Evolutionary conservation across 2,888 invertebrate genomes (phyloP), one percentile per base, ranked within the genome.

Genomic region (Mythimna ferrago): DNA sequence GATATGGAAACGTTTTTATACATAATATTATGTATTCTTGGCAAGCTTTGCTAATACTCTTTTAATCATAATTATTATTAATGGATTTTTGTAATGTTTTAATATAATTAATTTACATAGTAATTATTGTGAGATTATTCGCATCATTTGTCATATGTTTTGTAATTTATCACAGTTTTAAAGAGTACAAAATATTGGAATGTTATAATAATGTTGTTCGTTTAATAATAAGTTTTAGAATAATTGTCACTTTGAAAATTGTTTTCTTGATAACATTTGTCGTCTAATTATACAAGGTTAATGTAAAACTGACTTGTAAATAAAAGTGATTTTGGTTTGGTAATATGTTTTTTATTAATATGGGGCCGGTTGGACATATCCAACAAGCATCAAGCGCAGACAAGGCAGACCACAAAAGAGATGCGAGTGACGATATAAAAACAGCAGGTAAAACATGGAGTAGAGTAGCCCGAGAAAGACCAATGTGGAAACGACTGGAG

Each of bases 151-250:
- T 93, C 94, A 89, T 92, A 90, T 93, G 94, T 95, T 95, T 96
- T 95, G 94, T 96, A 95, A 95, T 95, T 96, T 96, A 95, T 95
- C 94, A 94, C 95, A 95, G 48, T 95, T 95, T 95, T 95, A 95
- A 94, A 95, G 95, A 95, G 95, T 95, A 96, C 95, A 95, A 96
- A 95, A 94, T 96, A 95, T 96, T 94, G 94, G 95, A 94, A 95
- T 94, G 96, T 96, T 96, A 95, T 94, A 89, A 92, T 94, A 94
- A 94, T 94, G 94, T 96, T 96, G 95, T 95, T 96, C 93, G 89
- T 91, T 89, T 95, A 94, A 93, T 93, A 88, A 81, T 95, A 94
- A 94, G 94, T 95, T 95, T 95, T 95, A 95, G 95, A 95, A 89
- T 95, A 95, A 94, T 94, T 92, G 76, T 91, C 92, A 90, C 92